Evolutionary conservation across 2,888 invertebrate genomes (phyloP).

Genomic region (Athalia circularis): DNA sequence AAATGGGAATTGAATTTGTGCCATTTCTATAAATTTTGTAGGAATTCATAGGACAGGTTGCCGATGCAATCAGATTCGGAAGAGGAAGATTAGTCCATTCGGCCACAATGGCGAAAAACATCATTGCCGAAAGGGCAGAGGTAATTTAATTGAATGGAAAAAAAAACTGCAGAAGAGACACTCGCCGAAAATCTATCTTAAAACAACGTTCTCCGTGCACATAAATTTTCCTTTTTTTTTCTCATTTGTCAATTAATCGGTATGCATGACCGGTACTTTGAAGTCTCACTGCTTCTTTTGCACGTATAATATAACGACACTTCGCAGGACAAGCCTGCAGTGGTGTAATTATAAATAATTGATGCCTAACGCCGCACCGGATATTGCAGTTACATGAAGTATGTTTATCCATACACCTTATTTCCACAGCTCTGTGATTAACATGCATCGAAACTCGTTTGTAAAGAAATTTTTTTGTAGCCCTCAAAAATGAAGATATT

Average conservation of each 20-base stretch:
- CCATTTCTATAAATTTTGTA: slow-evolving; percentile 62
- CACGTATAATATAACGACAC: background rate
- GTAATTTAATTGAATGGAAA: slow-evolving; percentile 58
- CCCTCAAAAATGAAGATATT: too few species aligned
- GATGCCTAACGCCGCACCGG: background rate
- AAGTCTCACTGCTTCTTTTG: background rate
- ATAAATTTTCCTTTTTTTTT: background rate
- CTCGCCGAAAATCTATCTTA: background rate
- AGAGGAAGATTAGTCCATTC: slow-evolving; percentile 71
- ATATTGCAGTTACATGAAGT: slow-evolving; percentile 10
- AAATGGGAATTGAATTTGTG: background rate
- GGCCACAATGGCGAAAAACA: slow-evolving; percentile 68
- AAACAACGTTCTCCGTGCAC: background rate
- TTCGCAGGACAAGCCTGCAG: background rate
- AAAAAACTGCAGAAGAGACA: background rate
- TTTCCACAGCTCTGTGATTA: slow-evolving; percentile 13
- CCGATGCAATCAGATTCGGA: slow-evolving; percentile 68
- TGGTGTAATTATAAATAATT: background rate
- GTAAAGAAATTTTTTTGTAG: too few species aligned
- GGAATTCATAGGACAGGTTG: slow-evolving; percentile 68
- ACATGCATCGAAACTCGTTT: background rate
- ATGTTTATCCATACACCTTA: background rate
- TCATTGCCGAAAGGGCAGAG: slow-evolving; percentile 67
- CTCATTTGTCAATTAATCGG: slow-evolving; percentile 19
- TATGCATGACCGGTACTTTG: slow-evolving; percentile 20